phyloP scores from a whole-genome alignment of 2,113 vertebrate species.

The Prinia subflava region DNA sequence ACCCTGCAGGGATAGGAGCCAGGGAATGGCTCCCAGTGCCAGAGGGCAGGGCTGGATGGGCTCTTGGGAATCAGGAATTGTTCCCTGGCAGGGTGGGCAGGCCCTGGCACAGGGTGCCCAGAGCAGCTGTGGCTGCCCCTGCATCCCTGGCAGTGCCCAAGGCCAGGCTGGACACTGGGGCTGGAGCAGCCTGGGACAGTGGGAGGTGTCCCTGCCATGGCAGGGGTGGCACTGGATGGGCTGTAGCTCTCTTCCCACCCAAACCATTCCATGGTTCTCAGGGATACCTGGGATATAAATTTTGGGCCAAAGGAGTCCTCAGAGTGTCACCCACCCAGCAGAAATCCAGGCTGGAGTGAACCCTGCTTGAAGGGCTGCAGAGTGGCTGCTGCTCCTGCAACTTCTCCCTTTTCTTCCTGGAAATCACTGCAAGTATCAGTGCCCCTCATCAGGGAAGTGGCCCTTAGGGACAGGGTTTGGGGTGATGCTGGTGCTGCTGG shows the following conservation, averaged over 20 bases:
- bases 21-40: not conserved
- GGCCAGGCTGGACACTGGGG: not conserved
- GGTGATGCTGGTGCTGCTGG: not conserved
- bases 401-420: not conserved
- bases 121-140: not conserved
- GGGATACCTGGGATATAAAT: not conserved
- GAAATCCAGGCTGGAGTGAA: not conserved
- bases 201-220: not conserved
- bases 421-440: not conserved
- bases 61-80: not conserved
- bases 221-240: not conserved
- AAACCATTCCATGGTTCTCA: not conserved
- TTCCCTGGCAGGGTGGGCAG: not conserved
- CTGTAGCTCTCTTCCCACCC: fast-evolving
- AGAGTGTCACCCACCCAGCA: not conserved
- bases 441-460: not conserved
- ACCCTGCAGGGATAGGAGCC: fast-evolving
- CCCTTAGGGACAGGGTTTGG: not conserved
- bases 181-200: not conserved
- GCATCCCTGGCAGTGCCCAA: not conserved
- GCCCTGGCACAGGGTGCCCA: not conserved
- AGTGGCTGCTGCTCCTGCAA: not conserved
- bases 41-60: not conserved
- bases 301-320: not conserved
- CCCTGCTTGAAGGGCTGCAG: not conserved